phyloP scores from a whole-genome alignment of 1,140 invertebrate species.

The Brachionus asplanchnoidis region DNA sequence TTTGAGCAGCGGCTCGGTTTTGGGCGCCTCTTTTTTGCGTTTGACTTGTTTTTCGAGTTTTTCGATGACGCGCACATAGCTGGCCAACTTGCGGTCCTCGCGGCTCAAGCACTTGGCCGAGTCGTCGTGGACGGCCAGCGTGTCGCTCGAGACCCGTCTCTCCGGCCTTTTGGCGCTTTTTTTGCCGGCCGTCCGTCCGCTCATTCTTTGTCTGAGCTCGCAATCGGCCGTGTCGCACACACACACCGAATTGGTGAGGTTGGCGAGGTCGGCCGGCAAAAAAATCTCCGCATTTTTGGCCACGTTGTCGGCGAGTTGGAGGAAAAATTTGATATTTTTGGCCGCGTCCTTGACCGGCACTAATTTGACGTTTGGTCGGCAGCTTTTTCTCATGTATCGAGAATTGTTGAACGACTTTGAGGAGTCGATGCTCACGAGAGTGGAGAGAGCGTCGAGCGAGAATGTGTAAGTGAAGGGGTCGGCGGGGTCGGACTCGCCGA shows the following conservation, averaged over 20 bases:
- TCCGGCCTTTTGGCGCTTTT: neutral
- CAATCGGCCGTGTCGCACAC: neutral
- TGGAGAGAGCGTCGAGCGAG: no score
- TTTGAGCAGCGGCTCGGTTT: neutral
- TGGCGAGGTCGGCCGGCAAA: neutral
- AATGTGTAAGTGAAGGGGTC: neutral
- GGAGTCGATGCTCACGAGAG: neutral
- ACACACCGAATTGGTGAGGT: neutral
- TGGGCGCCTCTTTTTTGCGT: neutral
- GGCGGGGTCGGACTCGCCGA: neutral
- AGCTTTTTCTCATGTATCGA: neutral
- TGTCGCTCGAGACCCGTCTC: neutral
- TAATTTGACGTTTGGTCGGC: neutral
- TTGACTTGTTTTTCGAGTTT: neutral
- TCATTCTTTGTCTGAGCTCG: neutral
- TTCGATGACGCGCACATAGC: slow-evolving; percentile 11
- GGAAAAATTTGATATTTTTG: neutral
- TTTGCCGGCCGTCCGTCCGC: neutral
- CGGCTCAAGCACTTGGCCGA: neutral
- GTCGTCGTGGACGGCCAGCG: neutral
- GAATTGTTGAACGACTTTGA: neutral
- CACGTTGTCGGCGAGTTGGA: neutral
- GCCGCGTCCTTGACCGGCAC: neutral
- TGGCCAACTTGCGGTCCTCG: neutral
- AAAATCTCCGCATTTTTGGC: neutral